A percentile compares a stretch with the other conserved stretches of the same genome.
phyloP scores from a whole-genome alignment of 2,113 vertebrate genomes.

The Leptobrachium ailaonicum region DNA sequence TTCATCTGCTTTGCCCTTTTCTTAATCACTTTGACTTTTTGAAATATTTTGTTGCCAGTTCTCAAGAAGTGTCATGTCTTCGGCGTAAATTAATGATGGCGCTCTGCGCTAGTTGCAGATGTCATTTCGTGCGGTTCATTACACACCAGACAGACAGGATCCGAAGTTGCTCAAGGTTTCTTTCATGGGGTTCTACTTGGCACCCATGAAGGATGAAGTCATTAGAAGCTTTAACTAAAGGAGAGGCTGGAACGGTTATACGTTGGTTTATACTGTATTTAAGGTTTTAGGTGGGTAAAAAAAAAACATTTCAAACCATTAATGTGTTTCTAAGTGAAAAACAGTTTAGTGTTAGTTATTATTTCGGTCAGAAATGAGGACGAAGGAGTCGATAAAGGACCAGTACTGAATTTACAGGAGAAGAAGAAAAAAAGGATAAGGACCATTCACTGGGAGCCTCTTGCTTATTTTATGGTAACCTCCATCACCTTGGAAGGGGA shows the following conservation, averaged over 20 bases:
- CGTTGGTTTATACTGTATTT: conserved; percentile 22
- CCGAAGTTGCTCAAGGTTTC: conserved; percentile 78
- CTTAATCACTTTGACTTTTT: conserved; percentile 50
- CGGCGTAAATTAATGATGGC: conserved; percentile 65
- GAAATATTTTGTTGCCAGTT: conserved; percentile 41
- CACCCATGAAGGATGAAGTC: conserved; percentile 71
- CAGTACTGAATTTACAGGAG: too few species aligned
- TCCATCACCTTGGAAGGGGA: too few species aligned
- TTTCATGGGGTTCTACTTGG: conserved; percentile 69
- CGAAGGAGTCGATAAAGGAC: too few species aligned
- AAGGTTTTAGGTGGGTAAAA: not conserved
- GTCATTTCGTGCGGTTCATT: conserved; percentile 78
- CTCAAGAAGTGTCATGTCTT: conserved; percentile 57
- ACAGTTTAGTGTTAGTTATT: too few species aligned
- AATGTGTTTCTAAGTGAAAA: too few species aligned
- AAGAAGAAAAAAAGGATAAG: too few species aligned
- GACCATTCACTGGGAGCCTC: too few species aligned
- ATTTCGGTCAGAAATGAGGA: too few species aligned
- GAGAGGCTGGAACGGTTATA: conserved; percentile 35
- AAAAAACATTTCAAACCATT: too few species aligned
- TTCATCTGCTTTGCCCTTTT: conserved; percentile 24
- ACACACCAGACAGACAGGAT: conserved; percentile 70
- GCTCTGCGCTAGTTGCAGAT: conserved; percentile 62
- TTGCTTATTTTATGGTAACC: too few species aligned
- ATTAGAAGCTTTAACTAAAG: conserved; percentile 73